Evolutionary conservation across 2,797 vertebrate genomes (phyloP), one percentile per base, ranked within the genome.

Genomic region (Echeneis naucrates): DNA sequence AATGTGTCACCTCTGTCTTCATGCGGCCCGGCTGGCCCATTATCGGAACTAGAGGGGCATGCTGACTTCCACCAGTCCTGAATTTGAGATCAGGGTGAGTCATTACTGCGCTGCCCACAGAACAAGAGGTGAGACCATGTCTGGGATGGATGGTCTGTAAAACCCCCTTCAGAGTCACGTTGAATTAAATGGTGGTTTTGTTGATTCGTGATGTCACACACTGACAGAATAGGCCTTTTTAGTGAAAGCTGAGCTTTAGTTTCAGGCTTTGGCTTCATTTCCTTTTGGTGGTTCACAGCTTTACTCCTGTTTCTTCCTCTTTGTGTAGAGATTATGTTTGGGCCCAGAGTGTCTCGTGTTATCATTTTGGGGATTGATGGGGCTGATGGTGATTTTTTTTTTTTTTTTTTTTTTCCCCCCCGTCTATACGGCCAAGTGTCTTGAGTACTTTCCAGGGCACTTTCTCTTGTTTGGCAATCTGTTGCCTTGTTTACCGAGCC

Each of bases 381-480:
- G 69, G 53, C 33, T 33, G 12, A 58, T 81, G 66, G 66, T 64
- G 67, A 85, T 69, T 85, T 79, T 71, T 85, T 53, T n/a, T n/a
- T n/a, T n/a, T n/a, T n/a, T n/a, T n/a, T n/a, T n/a, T n/a, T n/a
- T n/a, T n/a, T n/a, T n/a, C n/a, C 70, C 77, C 75, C 13, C 33
- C 4, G 4, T 63, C 60, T 59, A 35, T 4, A 19, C 14, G 30
- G 62, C 50, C 32, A 68, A 82, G 82, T 59, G 68, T 89, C 85
- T 76, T 85, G 73, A 92, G 92, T 94, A 91, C 91, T 93, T 95
- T 94, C 93, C 92, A 83, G 64, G 55, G 33, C 82, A 87, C 90
- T 90, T 82, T 93, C 87, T 87, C 83, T 86, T 61, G 44, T 88
- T 81, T 82, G 82, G 79, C 72, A 59, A 21, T n/a, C 45, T 63